Conservation (phyloP, 2,797 vertebrate genomes). For the Enteromius fasciolatus region DNA sequence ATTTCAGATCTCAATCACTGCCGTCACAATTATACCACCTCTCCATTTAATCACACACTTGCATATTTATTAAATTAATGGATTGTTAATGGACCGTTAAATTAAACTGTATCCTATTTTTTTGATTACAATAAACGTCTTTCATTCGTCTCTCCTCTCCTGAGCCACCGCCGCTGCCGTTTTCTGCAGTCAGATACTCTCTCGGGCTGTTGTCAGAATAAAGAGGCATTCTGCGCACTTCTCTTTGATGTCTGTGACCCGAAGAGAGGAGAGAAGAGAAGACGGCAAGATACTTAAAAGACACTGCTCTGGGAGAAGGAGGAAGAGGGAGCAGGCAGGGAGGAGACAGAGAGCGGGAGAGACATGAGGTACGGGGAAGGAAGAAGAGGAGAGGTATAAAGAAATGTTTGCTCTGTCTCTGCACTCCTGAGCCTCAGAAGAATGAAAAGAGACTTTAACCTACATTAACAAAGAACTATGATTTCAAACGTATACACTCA, state of each 20-base stretch:
- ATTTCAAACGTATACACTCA: slow-evolving; percentile 27
- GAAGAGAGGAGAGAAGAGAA: slow-evolving; percentile 43
- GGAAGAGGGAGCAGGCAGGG: slow-evolving; percentile 16
- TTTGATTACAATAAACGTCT: slow-evolving; percentile 24
- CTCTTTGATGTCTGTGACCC: slow-evolving; percentile 50
- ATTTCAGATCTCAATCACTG: slow-evolving; percentile 16
- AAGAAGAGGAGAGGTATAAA: slow-evolving; percentile 37
- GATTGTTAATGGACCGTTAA: slow-evolving; percentile 46
- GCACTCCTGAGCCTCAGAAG: slow-evolving; percentile 21
- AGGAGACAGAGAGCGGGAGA: slow-evolving; percentile 19
- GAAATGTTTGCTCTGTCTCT: slow-evolving; percentile 30
- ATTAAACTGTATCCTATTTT: slow-evolving; percentile 42
- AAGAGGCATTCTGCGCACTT: slow-evolving; percentile 47
- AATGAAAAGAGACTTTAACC: slow-evolving; percentile 28
- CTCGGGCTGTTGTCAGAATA: slow-evolving; percentile 49
- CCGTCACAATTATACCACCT: slow-evolving; percentile 6
- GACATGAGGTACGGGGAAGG: slow-evolving; percentile 11
- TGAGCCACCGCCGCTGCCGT: slow-evolving; percentile 9
- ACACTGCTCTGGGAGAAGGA: slow-evolving; percentile 34
- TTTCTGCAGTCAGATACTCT: slow-evolving; percentile 44
- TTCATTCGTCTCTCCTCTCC: neutral
- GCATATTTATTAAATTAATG: slow-evolving; percentile 40
- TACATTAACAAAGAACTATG: slow-evolving; percentile 32
- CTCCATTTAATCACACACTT: slow-evolving; percentile 37
- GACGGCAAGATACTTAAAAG: slow-evolving; percentile 47